Base-by-base conservation (phyloP, 1,140 invertebrate species). In the Ladona fulva region DNA sequence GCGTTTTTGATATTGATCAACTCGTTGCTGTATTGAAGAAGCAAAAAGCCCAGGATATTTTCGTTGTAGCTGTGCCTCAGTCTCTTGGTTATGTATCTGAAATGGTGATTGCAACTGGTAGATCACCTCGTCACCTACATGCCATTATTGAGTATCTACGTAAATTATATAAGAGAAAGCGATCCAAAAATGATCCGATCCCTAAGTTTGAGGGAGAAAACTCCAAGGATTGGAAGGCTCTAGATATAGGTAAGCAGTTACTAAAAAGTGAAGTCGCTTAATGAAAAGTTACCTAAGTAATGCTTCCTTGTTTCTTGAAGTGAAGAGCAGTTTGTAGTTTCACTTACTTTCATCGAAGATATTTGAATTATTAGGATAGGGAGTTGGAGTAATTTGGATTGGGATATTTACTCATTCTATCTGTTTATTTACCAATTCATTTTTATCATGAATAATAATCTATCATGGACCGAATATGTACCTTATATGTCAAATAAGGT, bases 1-100 rank as follows among this genome's bases (percentile, higher is more conserved):
- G 94, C 24, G 94, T 96, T 0, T 96, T 91, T 85, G 95, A 97
- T 81, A 89, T 97, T 44, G 92, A 95, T 84, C 94, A 97, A 79
- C 84, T 98, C 29, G 89, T 97, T 0, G 87, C 91, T 19, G 82
- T 95, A 66, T 84, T 98, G 22, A 87, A 88, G 80, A 87, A 88
- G 81, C 93, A 97, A 82, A 95, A 93, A 82, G 91, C 91, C 0
- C 86, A 86, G 81, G 89, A 97, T 82, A 90, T 97, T 78, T 95
- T 94, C 87, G 94, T 95, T 0, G 92, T 92, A 76, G 83, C 86
- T 78, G 88, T 97, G 14, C 93, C 95, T 1, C 82, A 88, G 78
- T 88, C 93, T 74, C 84, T 92, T 0, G 89, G 90, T 76, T 97
- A 97, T 87, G 92, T 93, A 19, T 90, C 95, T 82, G 92, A 95